Conservation (phyloP, 2,797 vertebrate genomes). For the Thaleichthys pacificus region DNA sequence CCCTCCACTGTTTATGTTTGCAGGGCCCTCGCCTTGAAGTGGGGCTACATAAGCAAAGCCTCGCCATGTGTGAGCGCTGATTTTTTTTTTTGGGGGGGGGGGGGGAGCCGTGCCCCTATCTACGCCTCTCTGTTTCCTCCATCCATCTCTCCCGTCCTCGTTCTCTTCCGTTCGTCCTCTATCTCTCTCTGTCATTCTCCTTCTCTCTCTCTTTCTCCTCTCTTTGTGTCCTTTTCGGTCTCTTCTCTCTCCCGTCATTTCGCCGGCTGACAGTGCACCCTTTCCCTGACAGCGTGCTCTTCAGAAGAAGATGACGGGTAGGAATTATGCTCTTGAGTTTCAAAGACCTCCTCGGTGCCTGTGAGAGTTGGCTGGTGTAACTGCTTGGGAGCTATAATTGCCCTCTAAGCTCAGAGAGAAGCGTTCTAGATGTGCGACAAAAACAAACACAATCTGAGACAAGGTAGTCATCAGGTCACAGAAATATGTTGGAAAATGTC, state of each 20-base stretch:
- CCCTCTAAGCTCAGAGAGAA: conserved; percentile 13
- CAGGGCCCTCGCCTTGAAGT: conserved; percentile 73
- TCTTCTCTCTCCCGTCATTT: conserved; percentile 25
- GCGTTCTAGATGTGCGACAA: conserved; percentile 19
- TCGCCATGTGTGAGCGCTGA: conserved; percentile 64
- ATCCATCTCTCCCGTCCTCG: neutral
- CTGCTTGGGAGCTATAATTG: conserved; percentile 51
- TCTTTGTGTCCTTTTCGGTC: neutral
- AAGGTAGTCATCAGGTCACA: conserved; percentile 54
- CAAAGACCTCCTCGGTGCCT: conserved; percentile 48
- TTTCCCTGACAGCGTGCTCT: conserved; percentile 38
- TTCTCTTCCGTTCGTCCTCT: neutral
- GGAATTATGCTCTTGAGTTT: conserved; percentile 58
- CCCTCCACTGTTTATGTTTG: conserved; percentile 77
- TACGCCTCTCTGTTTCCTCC: neutral
- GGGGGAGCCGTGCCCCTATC: neutral
- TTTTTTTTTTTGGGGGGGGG: conserved; percentile 24
- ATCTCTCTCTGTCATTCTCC: neutral
- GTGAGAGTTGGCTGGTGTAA: conserved; percentile 43
- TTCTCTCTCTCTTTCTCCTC: conserved; percentile 6
- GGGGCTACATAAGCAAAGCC: conserved; percentile 74
- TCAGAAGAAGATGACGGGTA: conserved; percentile 46
- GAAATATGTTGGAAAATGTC: conserved; percentile 52
- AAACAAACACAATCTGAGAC: conserved; percentile 15
- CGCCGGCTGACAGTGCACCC: conserved; percentile 33